Base-by-base conservation (phyloP, 2,797 vertebrate species). In the Meriones psammophilus region DNA sequence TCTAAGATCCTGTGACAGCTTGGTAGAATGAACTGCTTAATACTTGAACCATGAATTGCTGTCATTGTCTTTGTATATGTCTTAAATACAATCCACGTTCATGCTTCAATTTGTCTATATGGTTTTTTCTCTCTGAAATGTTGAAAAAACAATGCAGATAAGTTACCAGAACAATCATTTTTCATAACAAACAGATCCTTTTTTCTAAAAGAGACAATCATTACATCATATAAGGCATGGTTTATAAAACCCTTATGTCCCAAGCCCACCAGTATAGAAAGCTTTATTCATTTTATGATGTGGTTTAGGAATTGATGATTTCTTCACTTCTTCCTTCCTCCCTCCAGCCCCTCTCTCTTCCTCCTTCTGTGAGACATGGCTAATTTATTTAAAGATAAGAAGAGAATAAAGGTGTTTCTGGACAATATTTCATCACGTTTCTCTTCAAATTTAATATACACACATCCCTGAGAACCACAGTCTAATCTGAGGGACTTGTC, bases 41-140 rank as follows among this genome's bases (percentile, higher is more conserved):
- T 98, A 98, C 97, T 98, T 98, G 98, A 98, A 98, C 98, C 98
- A 98, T 98, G 98, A 98, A 98, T 98, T 98, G 98, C 98, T 98
- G 98, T 98, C 98, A 98, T 91, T 98, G 96, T 98, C 98, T 98
- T 98, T 98, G 96, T 98, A 98, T 98, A 98, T 98, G 98, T 98
- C 98, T 98, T 99, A 98, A 98, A 98, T 99, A 99, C 98, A 99
- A 98, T 99, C 99, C 98, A 98, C 86, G 96, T 98, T 98, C 98
- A 99, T 99, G 98, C 99, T 99, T 99, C 98, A 98, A 97, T 98
- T 98, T 98, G 97, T 98, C 98, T 98, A 98, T 96, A 98, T 97
- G 96, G 46, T 89, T 98, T 98, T 97, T 18, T 58, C 56, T 98
- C 97, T 98, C 98, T 99, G 98, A 91, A 98, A 98, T 97, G 8